A percentile compares a stretch with the other conserved stretches of the same genome.
Evolutionary conservation across 2,113 vertebrate genomes (phyloP).

Genomic region (Grammomys dolichurus): DNA sequence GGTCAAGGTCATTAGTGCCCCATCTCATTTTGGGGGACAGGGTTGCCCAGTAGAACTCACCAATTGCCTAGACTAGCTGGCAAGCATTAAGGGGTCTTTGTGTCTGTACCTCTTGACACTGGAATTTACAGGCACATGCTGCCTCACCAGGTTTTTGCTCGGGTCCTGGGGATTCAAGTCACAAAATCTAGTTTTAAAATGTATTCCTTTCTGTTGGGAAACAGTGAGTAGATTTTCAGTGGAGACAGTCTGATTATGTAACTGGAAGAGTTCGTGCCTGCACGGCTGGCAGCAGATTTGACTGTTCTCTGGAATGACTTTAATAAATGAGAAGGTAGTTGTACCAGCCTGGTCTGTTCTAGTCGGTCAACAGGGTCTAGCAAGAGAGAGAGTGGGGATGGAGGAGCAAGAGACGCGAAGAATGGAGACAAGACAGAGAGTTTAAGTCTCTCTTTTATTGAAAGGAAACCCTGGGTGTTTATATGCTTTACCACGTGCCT

Average conservation of each 20-base stretch:
- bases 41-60: too few species aligned
- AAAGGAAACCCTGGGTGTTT: too few species aligned
- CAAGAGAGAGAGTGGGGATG: too few species aligned
- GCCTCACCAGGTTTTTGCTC: background rate
- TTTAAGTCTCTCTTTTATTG: too few species aligned
- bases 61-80: background rate
- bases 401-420: too few species aligned
- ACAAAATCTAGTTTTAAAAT: background rate
- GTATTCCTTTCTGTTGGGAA: background rate
- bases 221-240: slow-evolving; percentile 38
- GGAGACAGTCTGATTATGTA: slow-evolving; percentile 67
- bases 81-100: background rate
- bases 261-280: slow-evolving; percentile 56
- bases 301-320: slow-evolving; percentile 73
- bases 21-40: background rate
- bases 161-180: background rate
- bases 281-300: slow-evolving; percentile 63
- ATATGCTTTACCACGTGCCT: too few species aligned
- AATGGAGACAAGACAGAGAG: too few species aligned
- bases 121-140: background rate
- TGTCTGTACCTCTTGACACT: background rate
- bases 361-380: too few species aligned
- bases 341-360: too few species aligned
- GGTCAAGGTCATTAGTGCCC: background rate
- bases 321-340: slow-evolving; percentile 77